A percentile compares a stretch with the other conserved stretches of the same genome.
Conservation (phyloP, 2,888 invertebrate species). For the Lottia scabra region DNA sequence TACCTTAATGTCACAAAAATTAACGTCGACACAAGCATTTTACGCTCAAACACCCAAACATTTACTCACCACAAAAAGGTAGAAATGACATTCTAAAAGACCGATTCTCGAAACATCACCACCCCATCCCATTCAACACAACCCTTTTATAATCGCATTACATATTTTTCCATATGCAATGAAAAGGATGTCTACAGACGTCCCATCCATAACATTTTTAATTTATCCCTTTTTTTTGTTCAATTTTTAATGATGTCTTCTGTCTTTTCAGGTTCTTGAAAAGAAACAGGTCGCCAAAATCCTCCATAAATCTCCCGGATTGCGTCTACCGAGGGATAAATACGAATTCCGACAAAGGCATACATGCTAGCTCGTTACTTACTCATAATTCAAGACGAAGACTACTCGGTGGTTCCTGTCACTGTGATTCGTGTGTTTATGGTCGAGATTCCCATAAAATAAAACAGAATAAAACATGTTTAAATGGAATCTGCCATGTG, state of each 20-base stretch:
- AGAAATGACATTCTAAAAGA: no score
- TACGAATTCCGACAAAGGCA: background rate
- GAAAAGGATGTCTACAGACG: no score
- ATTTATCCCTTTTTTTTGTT: background rate
- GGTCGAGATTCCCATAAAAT: background rate
- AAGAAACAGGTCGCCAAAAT: slow-evolving; percentile 49
- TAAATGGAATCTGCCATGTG: background rate
- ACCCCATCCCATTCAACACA: no score
- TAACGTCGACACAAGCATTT: no score
- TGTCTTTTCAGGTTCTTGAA: slow-evolving; percentile 36
- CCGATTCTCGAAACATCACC: no score
- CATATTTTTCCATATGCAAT: no score
- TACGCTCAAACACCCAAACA: no score
- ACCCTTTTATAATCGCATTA: no score
- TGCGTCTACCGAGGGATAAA: background rate
- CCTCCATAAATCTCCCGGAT: slow-evolving; percentile 8
- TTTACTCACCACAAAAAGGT: no score
- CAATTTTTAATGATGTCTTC: background rate
- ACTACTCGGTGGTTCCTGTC: background rate
- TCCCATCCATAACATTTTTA: no score
- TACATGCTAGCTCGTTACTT: background rate
- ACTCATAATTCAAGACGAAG: background rate
- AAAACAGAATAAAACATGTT: background rate
- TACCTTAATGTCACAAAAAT: no score
- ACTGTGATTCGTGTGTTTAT: background rate